Percentiles rank a stretch among this genome's conserved stretches.
Evolutionary conservation across 2,888 invertebrate genomes (phyloP).

Genomic region (Noctuana brunneofusca): DNA sequence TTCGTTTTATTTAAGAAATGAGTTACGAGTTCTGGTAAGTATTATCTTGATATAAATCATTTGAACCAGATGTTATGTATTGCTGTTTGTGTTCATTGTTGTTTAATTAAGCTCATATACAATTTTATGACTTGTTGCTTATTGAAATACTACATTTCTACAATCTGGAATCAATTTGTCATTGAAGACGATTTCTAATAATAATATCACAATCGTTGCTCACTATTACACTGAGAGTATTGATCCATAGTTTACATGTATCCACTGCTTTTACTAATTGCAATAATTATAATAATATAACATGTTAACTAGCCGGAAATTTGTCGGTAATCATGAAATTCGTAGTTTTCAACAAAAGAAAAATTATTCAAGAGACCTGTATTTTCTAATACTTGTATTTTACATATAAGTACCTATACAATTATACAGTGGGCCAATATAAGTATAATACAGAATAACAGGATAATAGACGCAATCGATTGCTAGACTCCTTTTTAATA

Average conservation of each 20-base stretch:
- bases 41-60: slow-evolving; percentile 5
- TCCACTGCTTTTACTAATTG: not conserved
- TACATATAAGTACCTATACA: too few species aligned
- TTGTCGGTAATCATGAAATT: too few species aligned
- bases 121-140: slow-evolving; percentile 19
- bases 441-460: too few species aligned
- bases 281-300: not conserved
- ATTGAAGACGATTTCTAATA: slow-evolving; percentile 20
- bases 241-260: slow-evolving; percentile 11
- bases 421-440: too few species aligned
- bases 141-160: slow-evolving; percentile 5
- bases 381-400: too few species aligned
- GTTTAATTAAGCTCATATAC: slow-evolving; percentile 10
- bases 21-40: slow-evolving; percentile 30
- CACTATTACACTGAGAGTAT: slow-evolving; percentile 15
- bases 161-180: slow-evolving; percentile 27
- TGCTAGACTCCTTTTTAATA: too few species aligned
- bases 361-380: too few species aligned
- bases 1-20: slow-evolving; percentile 33
- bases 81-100: slow-evolving; percentile 21
- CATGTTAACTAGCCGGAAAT: too few species aligned
- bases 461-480: too few species aligned
- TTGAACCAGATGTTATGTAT: slow-evolving; percentile 24
- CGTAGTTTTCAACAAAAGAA: too few species aligned
- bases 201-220: slow-evolving; percentile 6